Evolutionary conservation across 2,113 vertebrate species (phyloP).

Genomic region (Cebus imitator): DNA sequence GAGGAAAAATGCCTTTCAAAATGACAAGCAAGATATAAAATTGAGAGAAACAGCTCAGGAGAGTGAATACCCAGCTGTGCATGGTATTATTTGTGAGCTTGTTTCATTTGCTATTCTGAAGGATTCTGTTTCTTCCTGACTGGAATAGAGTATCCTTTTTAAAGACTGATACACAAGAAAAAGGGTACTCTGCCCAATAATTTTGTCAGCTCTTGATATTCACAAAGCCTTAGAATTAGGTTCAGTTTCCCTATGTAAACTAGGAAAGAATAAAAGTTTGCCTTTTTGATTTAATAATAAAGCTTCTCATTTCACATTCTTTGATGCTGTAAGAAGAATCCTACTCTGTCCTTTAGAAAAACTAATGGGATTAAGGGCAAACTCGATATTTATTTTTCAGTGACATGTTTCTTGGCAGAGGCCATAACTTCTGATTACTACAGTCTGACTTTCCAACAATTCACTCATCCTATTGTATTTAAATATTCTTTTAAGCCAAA

Average conservation of each 20-base stretch:
- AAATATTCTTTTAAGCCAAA: background rate
- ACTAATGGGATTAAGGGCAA: background rate
- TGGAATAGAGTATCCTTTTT: background rate
- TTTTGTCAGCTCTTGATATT: background rate
- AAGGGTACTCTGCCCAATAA: background rate
- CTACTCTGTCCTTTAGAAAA: background rate
- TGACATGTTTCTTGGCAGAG: background rate
- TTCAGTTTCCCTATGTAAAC: background rate
- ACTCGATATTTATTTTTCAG: background rate
- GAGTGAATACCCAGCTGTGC: background rate
- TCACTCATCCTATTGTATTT: background rate
- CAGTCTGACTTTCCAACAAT: background rate
- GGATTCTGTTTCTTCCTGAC: background rate
- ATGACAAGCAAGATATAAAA: conserved; percentile 51
- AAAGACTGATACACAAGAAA: background rate
- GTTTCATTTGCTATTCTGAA: conserved; percentile 7
- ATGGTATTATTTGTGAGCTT: background rate
- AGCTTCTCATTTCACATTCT: background rate
- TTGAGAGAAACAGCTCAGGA: conserved; percentile 42
- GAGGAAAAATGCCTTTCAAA: conserved; percentile 51
- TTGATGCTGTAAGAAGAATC: background rate
- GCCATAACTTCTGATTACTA: background rate
- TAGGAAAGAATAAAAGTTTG: background rate
- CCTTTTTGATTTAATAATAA: background rate
- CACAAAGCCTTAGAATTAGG: background rate